Percentiles rank a stretch among this genome's conserved stretches.
phyloP scores from a whole-genome alignment of 2,797 vertebrate genomes.

The Pseudomugil tenellus region DNA sequence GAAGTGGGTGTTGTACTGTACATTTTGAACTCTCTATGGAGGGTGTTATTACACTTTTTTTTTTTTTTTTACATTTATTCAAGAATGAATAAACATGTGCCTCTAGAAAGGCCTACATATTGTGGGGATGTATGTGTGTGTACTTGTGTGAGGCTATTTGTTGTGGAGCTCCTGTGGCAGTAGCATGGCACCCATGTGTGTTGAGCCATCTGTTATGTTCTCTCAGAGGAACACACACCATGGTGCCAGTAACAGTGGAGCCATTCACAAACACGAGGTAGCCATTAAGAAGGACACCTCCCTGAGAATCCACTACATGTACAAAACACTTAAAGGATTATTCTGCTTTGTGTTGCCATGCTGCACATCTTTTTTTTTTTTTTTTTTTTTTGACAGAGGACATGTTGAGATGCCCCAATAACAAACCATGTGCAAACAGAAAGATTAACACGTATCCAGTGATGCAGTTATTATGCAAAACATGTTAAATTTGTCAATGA shows the following conservation, averaged over 20 bases:
- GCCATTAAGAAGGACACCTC: conserved; percentile 42
- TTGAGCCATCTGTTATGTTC: conserved; percentile 85
- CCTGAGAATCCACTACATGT: conserved; percentile 11
- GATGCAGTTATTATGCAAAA: not conserved
- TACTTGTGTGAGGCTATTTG: conserved; percentile 46
- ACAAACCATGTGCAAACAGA: not conserved
- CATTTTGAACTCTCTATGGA: conserved; percentile 19
- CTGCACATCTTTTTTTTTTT: not conserved
- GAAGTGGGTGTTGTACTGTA: conserved; percentile 10
- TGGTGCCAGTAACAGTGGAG: conserved; percentile 59
- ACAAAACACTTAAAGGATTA: conserved; percentile 15
- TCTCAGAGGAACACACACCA: conserved; percentile 75
- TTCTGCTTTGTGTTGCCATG: conserved; percentile 4
- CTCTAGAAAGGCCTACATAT: conserved; percentile 32
- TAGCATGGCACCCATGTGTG: conserved; percentile 74
- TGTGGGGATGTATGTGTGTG: conserved; percentile 20
- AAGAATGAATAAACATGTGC: conserved; percentile 20
- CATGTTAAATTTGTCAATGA: not conserved
- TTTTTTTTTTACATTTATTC: conserved; percentile 16
- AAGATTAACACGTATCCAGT: not conserved
- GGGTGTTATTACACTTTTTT: conserved; percentile 7
- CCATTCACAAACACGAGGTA: conserved; percentile 76
- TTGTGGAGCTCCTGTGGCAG: conserved; percentile 71
- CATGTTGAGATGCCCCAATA: not conserved
- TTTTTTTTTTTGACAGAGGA: not conserved